Base-by-base conservation (phyloP, 1,140 invertebrate species). In the Aphis gossypii region DNA sequence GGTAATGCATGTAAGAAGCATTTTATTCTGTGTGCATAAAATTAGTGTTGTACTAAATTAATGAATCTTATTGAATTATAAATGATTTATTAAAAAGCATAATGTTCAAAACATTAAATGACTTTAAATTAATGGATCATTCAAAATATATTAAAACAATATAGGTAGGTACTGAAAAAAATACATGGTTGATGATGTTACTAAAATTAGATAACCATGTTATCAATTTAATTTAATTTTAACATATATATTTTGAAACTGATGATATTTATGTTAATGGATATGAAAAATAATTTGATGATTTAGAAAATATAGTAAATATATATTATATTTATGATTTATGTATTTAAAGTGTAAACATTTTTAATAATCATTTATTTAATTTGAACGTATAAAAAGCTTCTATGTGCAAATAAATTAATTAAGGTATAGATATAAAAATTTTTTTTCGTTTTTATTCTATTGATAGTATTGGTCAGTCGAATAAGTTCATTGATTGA, bases 401-500 rank as follows among this genome's bases (percentile, higher is more conserved):
- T n/a, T 76, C 14, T 14, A 76, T 6, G n/a, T 5, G 2, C 30
- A 76, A n/a, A 68, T 68, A 68, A 68, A 68, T n/a, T 18, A 18
- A 76, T 76, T 51, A n/a, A 30, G 30, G 30, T 56, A 60, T 60
- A 25, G 23, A 11, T 30, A 68, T 14, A 14, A 30, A 30, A 30
- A 4, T 68, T n/a, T n/a, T 68, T 76, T 76, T 0, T 76, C 30
- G n/a, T n/a, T 18, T 18, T 76, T 76, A n/a, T 76, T 14, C 5
- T 20, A 76, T n/a, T 18, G 60, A 60, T 8, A 76, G 30, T 54
- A 51, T 89, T 89, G 48, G n/a, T 54, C 11, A 51, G 21, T 89
- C 20, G n/a, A 25, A 89, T 41, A 18, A 56, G 88, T 51, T 89
- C 35, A 9, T 89, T 89, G 51, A 41, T 56, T 89, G 88, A 89